Evolutionary conservation across 2,113 vertebrate species (phyloP), one percentile per base, ranked within the genome.

Genomic region (Cyanoramphus novaezelandiae): DNA sequence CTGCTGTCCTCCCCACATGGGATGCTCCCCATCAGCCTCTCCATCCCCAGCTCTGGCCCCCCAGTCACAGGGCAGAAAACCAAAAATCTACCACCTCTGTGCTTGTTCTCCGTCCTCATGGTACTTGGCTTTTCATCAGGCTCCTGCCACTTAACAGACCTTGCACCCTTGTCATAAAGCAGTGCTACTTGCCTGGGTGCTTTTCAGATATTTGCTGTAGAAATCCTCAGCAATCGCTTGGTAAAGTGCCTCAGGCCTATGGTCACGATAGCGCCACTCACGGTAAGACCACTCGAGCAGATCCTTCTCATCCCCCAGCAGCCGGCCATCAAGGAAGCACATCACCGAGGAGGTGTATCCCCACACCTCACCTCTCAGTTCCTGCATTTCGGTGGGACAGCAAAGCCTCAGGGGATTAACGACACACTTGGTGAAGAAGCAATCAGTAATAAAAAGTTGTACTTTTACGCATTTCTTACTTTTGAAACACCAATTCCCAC

Each of bases 301-400:
- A 50, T 98, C 96, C 49, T 96, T 95, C 50, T 98, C 98, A 44
- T 98, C 91, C 7, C 99, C 99, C 49, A 99, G 97, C 74, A 99
- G 96, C n/a, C 87, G 82, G 35, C 97, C 97, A 6, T 99, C 97
- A 43, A 98, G 5, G 84, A 99, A 99, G 93, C 99, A 99, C 98
- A 99, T 98, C 95, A 99, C 97, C 0, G 68, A 77, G 80, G 98
- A 98, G 85, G 96, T 88, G 57, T 98, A 99, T 7, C 97, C 97
- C 99, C 99, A 99, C 62, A 97, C 96, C 91, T 99, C 98, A 41
- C 98, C 98, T 93, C 96, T 98, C 90, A 99, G 95, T 78, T 99
- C 98, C 99, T 99, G 89, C 55, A 65, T 90, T 88, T 81, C 47
- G 94, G 93, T 95, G 93, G 82, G 82, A 82, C 84, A 67, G 86